A percentile compares a stretch with the other conserved stretches of the same genome.
Conservation (phyloP, 1,140 invertebrate genomes). For the Eumaeus atala region DNA sequence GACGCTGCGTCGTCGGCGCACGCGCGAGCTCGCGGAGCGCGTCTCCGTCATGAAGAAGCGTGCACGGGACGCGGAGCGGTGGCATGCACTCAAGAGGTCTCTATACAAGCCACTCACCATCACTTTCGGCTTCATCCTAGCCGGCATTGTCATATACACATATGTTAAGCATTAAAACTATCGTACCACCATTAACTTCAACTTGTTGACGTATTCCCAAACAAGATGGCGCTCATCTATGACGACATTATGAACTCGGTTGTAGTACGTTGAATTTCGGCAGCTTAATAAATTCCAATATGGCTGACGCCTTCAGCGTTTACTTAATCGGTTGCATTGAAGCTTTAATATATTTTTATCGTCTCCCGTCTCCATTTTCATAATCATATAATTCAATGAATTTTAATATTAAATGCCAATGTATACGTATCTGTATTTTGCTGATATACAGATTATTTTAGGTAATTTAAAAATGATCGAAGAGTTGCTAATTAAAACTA, state of each 20-base stretch:
- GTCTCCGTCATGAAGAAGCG: conserved; percentile 71
- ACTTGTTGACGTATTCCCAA: no score
- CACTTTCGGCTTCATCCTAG: conserved; percentile 65
- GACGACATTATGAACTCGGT: no score
- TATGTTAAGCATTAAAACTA: conserved; percentile 56
- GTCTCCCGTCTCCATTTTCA: conserved; percentile 2
- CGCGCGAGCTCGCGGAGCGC: conserved; percentile 55
- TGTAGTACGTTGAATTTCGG: no score
- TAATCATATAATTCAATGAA: not conserved
- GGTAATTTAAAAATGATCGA: no score
- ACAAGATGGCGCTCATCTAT: no score
- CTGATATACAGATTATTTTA: no score
- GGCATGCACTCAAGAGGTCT: conserved; percentile 74
- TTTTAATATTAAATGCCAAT: conserved; percentile 1
- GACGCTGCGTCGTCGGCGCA: conserved; percentile 37
- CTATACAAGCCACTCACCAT: conserved; percentile 72
- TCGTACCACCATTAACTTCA: not conserved
- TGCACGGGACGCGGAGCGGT: conserved; percentile 65
- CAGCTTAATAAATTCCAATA: no score
- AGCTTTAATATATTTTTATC: not conserved
- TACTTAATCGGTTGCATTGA: not conserved
- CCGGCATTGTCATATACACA: conserved; percentile 57
- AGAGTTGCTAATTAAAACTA: no score
- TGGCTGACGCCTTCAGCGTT: no score
- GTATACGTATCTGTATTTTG: conserved; percentile 1